Evolutionary conservation across 2,797 vertebrate genomes (phyloP), one percentile per base, ranked within the genome.

Genomic region (Zenarchopterus dispar): DNA sequence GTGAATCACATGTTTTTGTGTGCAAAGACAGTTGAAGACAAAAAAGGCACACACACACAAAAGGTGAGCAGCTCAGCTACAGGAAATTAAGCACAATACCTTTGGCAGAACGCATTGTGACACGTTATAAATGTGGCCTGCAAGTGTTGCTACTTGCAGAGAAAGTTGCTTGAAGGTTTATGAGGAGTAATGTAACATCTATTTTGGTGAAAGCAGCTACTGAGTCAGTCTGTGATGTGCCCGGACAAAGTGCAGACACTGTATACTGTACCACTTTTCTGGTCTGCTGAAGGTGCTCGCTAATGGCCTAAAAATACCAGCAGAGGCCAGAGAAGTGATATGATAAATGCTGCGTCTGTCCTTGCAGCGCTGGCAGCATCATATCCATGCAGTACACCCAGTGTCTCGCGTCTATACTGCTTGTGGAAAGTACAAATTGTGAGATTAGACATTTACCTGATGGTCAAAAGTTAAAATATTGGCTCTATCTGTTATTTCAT

Each of bases 301-400:
- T 83, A 75, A 78, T 6, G 44, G 61, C 77, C 88, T 88, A 89
- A 88, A 90, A 90, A 92, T 86, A 91, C 71, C 79, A 31, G 17
- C 67, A 59, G 70, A 63, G 75, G 76, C 62, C 24, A 79, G 84
- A 87, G 73, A 84, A 75, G 86, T 41, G 77, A 91, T 88, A 84
- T 88, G 83, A 89, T 81, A 59, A 89, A 89, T 81, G 63, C 53
- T 47, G 55, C 23, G 16, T 87, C 87, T 81, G 89, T 78, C 89
- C 88, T 90, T 86, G 79, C 22, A 49, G 6, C n/a, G 58, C 19
- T 62, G 41, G 7, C 24, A 31, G 65, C 41, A 39, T 19, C 36
- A 56, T 22, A 64, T 61, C 59, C 72, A 10, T 59, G 66, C 56
- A 48, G 63, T 59, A 44, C 60, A 50, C 41, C 6, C 39, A 4